Conservation (phyloP, 2,113 vertebrate species). For the Aldabrachelys gigantea region DNA sequence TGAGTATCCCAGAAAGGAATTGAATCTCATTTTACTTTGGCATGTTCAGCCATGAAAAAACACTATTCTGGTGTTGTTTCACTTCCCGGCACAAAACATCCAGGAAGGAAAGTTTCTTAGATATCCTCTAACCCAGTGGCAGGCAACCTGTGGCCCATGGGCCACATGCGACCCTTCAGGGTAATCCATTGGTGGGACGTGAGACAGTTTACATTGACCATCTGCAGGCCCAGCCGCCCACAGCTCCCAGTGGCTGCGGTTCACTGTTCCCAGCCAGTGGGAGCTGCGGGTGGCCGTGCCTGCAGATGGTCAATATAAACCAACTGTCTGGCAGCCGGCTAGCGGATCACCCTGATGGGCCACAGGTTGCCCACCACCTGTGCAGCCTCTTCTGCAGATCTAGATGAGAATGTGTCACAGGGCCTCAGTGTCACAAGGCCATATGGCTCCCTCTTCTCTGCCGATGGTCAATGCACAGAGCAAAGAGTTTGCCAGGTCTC, state of each 20-base stretch:
- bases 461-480: neutral
- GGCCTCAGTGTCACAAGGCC: neutral
- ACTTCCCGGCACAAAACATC: neutral
- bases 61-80: neutral
- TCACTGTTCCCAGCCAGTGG: no score
- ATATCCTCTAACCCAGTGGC: neutral
- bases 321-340: no score
- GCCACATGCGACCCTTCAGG: no score
- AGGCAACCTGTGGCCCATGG: no score
- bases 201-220: no score
- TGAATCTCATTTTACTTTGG: neutral
- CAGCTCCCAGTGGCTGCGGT: no score
- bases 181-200: no score
- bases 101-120: neutral
- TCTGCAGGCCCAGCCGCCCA: no score
- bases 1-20: slow-evolving; percentile 14
- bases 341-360: no score
- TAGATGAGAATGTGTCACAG: neutral
- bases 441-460: rapidly evolving
- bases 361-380: no score
- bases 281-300: no score
- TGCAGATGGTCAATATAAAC: no score
- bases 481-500: neutral
- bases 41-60: neutral
- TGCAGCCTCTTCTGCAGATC: neutral